A percentile compares a stretch with the other conserved stretches of the same genome.
phyloP scores from a whole-genome alignment of 2,888 invertebrate genomes.

The Caenorhabditis sp. region DNA sequence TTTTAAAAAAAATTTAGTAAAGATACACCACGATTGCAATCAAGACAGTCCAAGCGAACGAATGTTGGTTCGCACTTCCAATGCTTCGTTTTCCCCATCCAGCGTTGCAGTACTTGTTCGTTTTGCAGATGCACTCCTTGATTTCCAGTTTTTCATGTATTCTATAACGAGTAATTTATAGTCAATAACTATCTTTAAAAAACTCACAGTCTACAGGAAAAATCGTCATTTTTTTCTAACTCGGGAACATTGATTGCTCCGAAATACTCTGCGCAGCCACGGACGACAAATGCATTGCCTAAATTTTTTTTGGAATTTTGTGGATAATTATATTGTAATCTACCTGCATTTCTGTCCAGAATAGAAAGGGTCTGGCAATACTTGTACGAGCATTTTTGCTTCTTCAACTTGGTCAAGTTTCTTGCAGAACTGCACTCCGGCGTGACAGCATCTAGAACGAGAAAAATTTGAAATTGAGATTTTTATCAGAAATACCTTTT shows the following conservation, averaged over 20 bases:
- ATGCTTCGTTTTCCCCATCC: conserved; percentile 63
- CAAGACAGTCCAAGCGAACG: not conserved
- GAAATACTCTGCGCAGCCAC: conserved; percentile 80
- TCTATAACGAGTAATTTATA: conserved; percentile 51
- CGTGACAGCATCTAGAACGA: conserved; percentile 69
- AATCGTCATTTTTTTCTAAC: conserved; percentile 73
- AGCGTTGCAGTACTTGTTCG: conserved; percentile 77
- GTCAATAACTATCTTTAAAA: not conserved
- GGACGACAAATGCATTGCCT: conserved; percentile 75
- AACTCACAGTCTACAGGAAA: conserved; percentile 68
- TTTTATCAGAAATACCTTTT: conserved; percentile 46
- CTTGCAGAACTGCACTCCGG: conserved; percentile 73
- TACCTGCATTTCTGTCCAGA: conserved; percentile 76
- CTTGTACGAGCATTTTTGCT: conserved; percentile 74
- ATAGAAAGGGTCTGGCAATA: conserved; percentile 79
- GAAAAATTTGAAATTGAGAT: not conserved
- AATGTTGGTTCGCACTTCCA: conserved; percentile 14
- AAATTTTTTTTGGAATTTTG: too few relatives aligned
- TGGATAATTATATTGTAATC: too few relatives aligned
- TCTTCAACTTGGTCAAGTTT: conserved; percentile 71
- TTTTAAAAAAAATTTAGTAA: not conserved
- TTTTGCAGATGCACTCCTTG: conserved; percentile 79
- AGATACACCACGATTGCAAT: not conserved
- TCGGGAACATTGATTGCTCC: conserved; percentile 75
- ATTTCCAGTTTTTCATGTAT: conserved; percentile 78